Evolutionary conservation across 2,113 vertebrate species (phyloP).

Genomic region (Sinocyclocheilus maitianheensis): DNA sequence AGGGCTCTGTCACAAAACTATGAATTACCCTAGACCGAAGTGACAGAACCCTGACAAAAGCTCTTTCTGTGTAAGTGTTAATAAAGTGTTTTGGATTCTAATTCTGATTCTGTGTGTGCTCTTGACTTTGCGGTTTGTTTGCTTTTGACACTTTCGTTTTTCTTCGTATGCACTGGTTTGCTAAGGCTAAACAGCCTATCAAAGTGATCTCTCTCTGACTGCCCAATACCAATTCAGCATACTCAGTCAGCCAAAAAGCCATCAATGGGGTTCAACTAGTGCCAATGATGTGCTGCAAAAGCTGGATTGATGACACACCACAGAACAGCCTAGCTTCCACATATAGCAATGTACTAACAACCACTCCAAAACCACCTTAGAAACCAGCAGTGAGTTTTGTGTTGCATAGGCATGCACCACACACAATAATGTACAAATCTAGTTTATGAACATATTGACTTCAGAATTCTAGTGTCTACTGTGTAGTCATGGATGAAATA

Average conservation of each 20-base stretch:
- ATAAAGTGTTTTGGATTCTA: no score
- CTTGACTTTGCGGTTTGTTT: no score
- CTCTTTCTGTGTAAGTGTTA: no score
- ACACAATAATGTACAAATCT: neutral
- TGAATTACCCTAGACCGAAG: no score
- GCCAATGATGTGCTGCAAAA: neutral
- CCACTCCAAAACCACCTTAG: neutral
- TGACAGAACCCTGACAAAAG: no score
- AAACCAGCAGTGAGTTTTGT: neutral
- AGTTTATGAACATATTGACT: neutral
- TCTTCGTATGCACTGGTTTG: neutral
- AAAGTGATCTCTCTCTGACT: neutral
- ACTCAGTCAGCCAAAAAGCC: neutral
- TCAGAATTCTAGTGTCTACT: slow-evolving; percentile 13
- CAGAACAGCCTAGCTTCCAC: neutral
- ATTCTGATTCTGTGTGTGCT: no score
- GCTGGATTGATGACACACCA: neutral
- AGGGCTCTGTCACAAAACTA: no score
- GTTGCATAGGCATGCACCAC: neutral
- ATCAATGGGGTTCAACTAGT: neutral
- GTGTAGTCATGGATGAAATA: slow-evolving; percentile 6
- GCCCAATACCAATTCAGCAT: neutral
- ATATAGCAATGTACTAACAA: neutral
- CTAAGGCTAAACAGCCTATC: neutral
- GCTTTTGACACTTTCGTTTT: neutral